Base-by-base conservation (phyloP, 2,888 invertebrate genomes). In the Deilephila porcellus region DNA sequence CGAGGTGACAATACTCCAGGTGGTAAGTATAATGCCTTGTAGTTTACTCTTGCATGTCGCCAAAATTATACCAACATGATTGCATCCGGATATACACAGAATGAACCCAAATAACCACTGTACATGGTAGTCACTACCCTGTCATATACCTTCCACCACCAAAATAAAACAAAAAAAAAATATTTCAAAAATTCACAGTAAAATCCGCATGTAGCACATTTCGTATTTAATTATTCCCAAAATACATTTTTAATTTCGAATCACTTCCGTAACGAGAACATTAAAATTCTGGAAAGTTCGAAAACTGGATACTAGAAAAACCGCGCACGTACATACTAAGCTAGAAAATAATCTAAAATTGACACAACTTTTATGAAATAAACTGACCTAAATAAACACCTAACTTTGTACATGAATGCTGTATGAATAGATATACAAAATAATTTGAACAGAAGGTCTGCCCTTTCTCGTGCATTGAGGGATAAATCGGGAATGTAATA, bases 371-470 rank as follows among this genome's bases (percentile, higher is more conserved):
- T 71, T 17, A 74, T 37, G 70, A 60, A 64, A 74, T 74, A 71
- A 74, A 74, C 64, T 71, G 74, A 64, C 74, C 71, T 67, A 74
- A 74, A 71, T 72, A 74, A 71, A 71, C 67, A 74, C 52, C 70
- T 62, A 72, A 60, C 74, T 60, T 73, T 32, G 29, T 60, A 62
- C 62, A 60, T 60, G 59, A 45, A 60, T 59, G 37, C 14, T 70
- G 60, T 62, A 34, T 71, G 62, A 34, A 62, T 73, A 63, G 14
- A 56, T 62, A 19, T 52, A 62, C 62, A 73, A 63, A 34, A 70
- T 34, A 73, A 3, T 14, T 32, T 34, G 17, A 34, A 25, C 72
- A 72, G 72, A 72, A 56, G 72, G 20, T 6, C 5, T 56, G 53
- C 37, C 32, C 63, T 20, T 11, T 32, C 14, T 29, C 19, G 11